Conservation (phyloP, 1,140 invertebrate genomes). For the Drosophila malerkotliana region DNA sequence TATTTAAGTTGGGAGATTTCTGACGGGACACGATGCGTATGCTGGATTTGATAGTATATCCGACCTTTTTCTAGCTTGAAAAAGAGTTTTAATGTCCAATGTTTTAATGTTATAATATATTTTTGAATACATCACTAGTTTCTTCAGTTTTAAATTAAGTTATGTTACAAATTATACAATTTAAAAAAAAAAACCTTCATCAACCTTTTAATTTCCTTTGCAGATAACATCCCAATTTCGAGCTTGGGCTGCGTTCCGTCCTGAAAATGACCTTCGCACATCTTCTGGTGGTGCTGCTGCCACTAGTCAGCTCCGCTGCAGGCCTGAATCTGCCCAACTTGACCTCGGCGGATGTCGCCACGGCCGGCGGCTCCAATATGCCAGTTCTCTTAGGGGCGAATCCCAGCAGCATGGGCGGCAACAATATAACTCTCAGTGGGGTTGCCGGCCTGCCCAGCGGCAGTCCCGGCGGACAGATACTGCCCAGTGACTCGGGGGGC, state of each 20-base stretch:
- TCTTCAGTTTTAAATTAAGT: no score
- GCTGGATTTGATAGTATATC: no score
- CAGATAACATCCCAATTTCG: slow-evolving; percentile 19
- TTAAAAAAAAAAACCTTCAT: no score
- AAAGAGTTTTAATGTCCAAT: no score
- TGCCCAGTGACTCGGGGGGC: slow-evolving; percentile 19
- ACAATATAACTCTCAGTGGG: slow-evolving; percentile 30
- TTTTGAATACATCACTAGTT: no score
- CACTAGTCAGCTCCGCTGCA: slow-evolving; percentile 10
- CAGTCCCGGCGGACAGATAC: slow-evolving; percentile 38
- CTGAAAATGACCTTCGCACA: slow-evolving; percentile 23
- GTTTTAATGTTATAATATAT: no score
- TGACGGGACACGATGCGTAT: no score
- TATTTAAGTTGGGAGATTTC: no score
- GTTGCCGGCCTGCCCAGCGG: slow-evolving; percentile 18
- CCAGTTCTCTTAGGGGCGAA: slow-evolving; percentile 34
- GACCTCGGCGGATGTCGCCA: slow-evolving; percentile 39
- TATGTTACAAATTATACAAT: no score
- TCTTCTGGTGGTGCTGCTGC: slow-evolving; percentile 16
- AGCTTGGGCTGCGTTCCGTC: slow-evolving; percentile 6
- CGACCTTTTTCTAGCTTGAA: no score
- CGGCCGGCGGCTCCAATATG: slow-evolving; percentile 43
- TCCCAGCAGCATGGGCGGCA: slow-evolving; percentile 10
- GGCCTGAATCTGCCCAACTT: slow-evolving; percentile 54
- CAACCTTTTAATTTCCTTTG: slow-evolving; percentile 2